These are phyloP conservation scores for Chloroceryle amazona DNA, from an alignment of 2,797 vertebrate genomes.

Conservation along the genomic window DNA sequence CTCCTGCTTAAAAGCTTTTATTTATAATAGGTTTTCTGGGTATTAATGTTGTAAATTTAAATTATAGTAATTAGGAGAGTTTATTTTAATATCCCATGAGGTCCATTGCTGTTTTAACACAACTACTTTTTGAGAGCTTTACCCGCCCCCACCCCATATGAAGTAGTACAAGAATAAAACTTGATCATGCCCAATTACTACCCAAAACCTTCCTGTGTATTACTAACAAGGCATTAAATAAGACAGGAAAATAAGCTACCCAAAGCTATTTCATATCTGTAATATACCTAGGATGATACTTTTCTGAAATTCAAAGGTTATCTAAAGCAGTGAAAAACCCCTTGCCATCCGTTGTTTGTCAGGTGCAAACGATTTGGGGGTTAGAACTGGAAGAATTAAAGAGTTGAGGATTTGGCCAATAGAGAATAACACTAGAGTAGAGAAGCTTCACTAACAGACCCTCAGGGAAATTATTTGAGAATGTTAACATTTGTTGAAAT, in stretches of 20 bases:
- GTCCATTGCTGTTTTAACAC: neutral
- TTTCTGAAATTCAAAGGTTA: neutral
- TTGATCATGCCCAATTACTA: neutral
- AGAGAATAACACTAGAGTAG: neutral
- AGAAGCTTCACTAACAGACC: neutral
- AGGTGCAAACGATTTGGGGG: neutral
- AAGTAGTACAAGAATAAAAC: neutral
- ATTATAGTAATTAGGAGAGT: constrained; percentile 48
- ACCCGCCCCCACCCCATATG: no score
- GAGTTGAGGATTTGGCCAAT: neutral
- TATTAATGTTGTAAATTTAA: constrained; percentile 54
- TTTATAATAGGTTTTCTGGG: constrained; percentile 48
- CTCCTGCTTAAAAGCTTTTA: constrained; percentile 58
- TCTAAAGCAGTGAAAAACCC: neutral
- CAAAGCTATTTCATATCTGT: neutral
- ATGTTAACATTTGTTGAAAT: neutral
- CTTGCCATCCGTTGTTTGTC: neutral
- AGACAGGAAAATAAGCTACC: neutral
- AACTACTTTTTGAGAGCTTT: neutral
- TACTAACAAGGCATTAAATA: neutral
- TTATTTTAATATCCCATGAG: constrained; percentile 30
- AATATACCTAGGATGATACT: neutral
- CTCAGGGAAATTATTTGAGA: neutral
- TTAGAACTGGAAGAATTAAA: neutral
- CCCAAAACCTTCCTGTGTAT: neutral